phyloP scores from a whole-genome alignment of 1,140 invertebrate genomes.

The Asbolus verrucosus region DNA sequence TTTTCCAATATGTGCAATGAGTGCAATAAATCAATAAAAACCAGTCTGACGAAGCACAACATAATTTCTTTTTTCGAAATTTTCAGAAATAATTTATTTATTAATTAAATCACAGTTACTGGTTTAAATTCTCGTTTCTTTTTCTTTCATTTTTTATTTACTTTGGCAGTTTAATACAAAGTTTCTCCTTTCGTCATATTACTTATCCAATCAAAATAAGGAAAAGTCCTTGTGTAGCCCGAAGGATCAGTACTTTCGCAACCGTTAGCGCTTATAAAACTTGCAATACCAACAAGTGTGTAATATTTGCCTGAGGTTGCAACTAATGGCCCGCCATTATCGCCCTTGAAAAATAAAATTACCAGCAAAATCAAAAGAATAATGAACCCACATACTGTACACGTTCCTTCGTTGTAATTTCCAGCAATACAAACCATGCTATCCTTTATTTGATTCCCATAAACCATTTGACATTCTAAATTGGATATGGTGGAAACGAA shows the following conservation, averaged over 20 bases:
- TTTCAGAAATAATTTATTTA: too few relatives aligned
- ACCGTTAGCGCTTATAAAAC: background rate
- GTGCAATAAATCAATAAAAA: too few relatives aligned
- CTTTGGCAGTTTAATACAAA: background rate
- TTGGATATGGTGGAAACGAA: background rate
- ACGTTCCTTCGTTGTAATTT: slow-evolving; percentile 10
- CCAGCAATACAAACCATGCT: slow-evolving; percentile 6
- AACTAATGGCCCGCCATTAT: slow-evolving; percentile 6
- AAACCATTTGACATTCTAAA: background rate
- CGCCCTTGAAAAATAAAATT: slow-evolving; percentile 3
- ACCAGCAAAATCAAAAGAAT: background rate
- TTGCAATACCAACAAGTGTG: background rate
- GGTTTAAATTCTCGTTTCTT: too few relatives aligned
- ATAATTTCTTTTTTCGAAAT: too few relatives aligned
- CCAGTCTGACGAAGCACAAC: too few relatives aligned
- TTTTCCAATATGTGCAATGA: too few relatives aligned
- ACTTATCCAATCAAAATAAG: background rate
- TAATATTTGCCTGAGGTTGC: background rate
- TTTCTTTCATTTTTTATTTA: background rate
- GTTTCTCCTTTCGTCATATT: background rate
- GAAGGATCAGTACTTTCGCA: slow-evolving; percentile 6
- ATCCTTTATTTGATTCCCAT: background rate
- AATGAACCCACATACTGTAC: background rate
- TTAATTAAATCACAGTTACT: too few relatives aligned
- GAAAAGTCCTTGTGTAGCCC: background rate